Base-by-base conservation (phyloP, 2,888 invertebrate genomes). In the Vandiemenella viatica region DNA sequence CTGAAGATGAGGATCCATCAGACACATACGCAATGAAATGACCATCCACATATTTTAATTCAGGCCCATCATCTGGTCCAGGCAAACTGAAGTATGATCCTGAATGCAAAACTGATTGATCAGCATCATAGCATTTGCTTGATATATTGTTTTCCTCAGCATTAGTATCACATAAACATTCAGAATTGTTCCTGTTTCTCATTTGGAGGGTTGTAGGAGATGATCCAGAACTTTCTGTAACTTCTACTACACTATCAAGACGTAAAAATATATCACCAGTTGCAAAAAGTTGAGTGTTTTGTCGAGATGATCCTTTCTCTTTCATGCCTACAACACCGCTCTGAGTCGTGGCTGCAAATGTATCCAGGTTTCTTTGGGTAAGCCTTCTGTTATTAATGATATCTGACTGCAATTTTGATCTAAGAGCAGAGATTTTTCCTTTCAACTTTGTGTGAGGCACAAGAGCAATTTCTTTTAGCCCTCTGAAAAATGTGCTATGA, bases 401-500 rank as follows among this genome's bases (percentile, higher is more conserved):
- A 23, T 77, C 75, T 3, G 69, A 63, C 47, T 48, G 37, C 7
- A 73, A 67, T 57, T 71, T 74, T 4, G 73, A 69, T 59, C 75
- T 72, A n/a, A 75, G 62, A n/a, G 71, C 74, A 1, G 70, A 72
- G 56, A 79, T 76, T 59, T 74, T 75, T 59, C 75, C 79, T 1
- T 75, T 68, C 13, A 83, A 71, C 22, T 80, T 72, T 59, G 71
- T 72, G 43, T 73, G 73, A 0, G 74, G 74, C n/a, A 75, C 67
- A 62, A 62, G 71, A 59, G 76, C 80, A 0, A 84, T 67, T 52
- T 77, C 78, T 55, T 74, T 79, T 42, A 83, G 71, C 44, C 75
- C 75, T 17, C 77, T 60, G 48, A 74, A 58, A 59, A 76, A 64
- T 40, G 71, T 61, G 55, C 71, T 67, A 56, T 70, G 64, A 4